Evolutionary conservation across 2,888 invertebrate species (phyloP), one percentile per base, ranked within the genome.

Genomic region (Sialis fuliginosa): DNA sequence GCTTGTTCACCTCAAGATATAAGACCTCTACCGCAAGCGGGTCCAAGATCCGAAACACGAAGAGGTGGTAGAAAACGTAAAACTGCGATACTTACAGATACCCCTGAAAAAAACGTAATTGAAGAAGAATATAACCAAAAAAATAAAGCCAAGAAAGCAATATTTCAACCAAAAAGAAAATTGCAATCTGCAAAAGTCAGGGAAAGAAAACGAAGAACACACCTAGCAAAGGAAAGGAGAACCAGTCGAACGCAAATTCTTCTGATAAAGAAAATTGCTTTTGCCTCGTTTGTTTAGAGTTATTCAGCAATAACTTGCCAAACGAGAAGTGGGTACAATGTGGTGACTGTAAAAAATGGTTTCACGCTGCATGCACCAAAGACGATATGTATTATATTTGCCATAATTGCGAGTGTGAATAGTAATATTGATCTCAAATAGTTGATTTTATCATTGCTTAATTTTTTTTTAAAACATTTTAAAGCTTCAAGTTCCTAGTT

Each of bases 1-100:
- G 44, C 30, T 32, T 45, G 45, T 10, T 34, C 41, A 41, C 48
- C 50, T 48, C 34, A 48, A 50, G 49, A 52, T 51, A 34, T 53
- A 35, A 50, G 52, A 49, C 51, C 49, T 48, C 47, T 51, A 51
- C 49, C 49, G 48, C 48, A 50, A 49, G 53, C 50, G 39, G 50
- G 48, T 49, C 44, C 50, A 35, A 49, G 48, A 45, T 43, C 41
- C 42, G 47, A 39, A 49, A 47, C 39, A 49, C 50, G 48, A 49
- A 51, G 48, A 50, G 48, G 45, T 31, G 44, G 46, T 50, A 49
- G 32, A 42, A 51, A 49, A 49, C 47, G 49, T 49, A 49, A 51
- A 35, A 45, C 47, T 40, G 51, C 51, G 10, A 51, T 49, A 42
- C 34, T 49, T 46, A 47, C 50, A 33, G 51, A 50, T 45, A 53